Conservation (phyloP, 2,888 invertebrate species). For the Mimumesa dahlbomi region DNA sequence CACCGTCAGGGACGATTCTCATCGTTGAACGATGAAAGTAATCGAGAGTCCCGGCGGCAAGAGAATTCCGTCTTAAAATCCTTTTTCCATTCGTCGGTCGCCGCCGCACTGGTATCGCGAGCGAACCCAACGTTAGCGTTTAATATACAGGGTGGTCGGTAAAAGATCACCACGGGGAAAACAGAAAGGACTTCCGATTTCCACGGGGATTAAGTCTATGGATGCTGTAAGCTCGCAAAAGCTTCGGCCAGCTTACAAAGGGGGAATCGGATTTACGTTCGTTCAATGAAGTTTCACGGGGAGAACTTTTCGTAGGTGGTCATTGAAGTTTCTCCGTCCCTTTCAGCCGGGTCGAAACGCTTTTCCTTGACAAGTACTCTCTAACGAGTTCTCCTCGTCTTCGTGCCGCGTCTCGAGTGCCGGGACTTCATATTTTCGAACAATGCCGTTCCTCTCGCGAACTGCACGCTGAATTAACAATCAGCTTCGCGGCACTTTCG, state of each 20-base stretch:
- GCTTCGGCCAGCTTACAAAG: not conserved
- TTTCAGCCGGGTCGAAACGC: not conserved
- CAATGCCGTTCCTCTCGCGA: not conserved
- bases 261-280: slow-evolving; percentile 18
- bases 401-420: not conserved
- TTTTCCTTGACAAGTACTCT: slow-evolving; percentile 19
- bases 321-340: slow-evolving; percentile 10
- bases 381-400: slow-evolving; percentile 30
- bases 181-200: too few relatives aligned
- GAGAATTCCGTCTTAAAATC: too few relatives aligned
- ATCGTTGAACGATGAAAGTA: too few relatives aligned
- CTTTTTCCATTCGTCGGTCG: too few relatives aligned
- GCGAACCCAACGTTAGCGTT: too few relatives aligned
- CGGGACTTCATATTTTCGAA: not conserved
- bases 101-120: not conserved
- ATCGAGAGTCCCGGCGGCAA: too few relatives aligned
- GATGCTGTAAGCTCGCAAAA: slow-evolving; percentile 7
- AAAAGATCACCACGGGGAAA: not conserved
- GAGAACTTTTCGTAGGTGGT: slow-evolving; percentile 14
- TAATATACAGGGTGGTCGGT: too few relatives aligned
- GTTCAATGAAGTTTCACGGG: slow-evolving; percentile 13
- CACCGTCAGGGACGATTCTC: too few relatives aligned
- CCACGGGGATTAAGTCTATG: slow-evolving; percentile 1
- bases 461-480: not conserved
- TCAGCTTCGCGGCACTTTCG: not conserved